Evolutionary conservation across 2,888 invertebrate genomes (phyloP), one percentile per base, ranked within the genome.

Genomic region (Nomada goodeniana): DNA sequence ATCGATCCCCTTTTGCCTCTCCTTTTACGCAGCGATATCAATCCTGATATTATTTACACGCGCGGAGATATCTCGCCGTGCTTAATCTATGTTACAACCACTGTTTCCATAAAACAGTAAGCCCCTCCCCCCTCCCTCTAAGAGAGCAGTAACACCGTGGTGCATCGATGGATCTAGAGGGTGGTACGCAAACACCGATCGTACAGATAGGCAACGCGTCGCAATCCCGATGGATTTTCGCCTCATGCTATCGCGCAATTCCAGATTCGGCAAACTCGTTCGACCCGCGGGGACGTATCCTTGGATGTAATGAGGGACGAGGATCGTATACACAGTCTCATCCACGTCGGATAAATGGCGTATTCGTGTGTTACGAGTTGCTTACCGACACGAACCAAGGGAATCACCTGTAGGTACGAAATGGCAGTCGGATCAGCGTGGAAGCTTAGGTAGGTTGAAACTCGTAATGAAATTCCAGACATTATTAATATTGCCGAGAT

Each of bases 401-500:
- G 77, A 67, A 83, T 88, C 80, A 68, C 76, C 84, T 77, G 78
- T 78, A 82, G 70, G 68, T 86, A 76, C 71, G 75, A 78, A 74
- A 75, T 79, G 77, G 80, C 75, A 84, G 80, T 64, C 77, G 85
- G 82, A 75, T 83, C 78, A 77, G 73, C 75, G 81, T 61, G 72
- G 77, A 83, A 86, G 84, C 86, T 81, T 86, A 84, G 86, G 80
- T 83, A 82, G 86, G 82, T 74, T 84, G 89, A 88, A 90, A 90
- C 90, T 89, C 90, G 85, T 91, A 92, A 92, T 92, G 92, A 92
- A 92, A 92, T 92, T 92, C 92, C 91, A 90, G 89, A 87, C 89
- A 89, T 92, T 92, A 92, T 92, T 92, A 91, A 92, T 92, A 91
- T 91, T 89, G 89, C 87, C 86, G 84, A 79, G 88, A 84, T 85